Conservation (phyloP, 2,797 vertebrate species). For the Sebastes nivosus region DNA sequence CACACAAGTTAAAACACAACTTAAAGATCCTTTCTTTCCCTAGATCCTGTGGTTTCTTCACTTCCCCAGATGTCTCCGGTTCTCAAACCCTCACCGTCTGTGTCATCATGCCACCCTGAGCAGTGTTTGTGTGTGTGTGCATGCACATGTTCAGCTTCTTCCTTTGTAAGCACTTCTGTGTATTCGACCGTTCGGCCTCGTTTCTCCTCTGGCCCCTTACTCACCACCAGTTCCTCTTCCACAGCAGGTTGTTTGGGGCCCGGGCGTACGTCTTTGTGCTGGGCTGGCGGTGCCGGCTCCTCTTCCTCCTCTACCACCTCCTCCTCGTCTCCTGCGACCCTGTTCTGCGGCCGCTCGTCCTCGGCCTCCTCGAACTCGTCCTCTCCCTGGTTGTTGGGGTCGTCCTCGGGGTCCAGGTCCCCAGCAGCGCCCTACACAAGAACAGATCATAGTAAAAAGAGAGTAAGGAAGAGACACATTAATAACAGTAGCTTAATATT, state of each 20-base stretch:
- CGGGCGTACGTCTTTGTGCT: slow-evolving; percentile 74
- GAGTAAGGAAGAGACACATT: not conserved
- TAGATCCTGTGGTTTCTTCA: not conserved
- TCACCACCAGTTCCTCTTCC: slow-evolving; percentile 92
- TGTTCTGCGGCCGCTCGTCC: slow-evolving; percentile 86
- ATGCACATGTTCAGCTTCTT: too few species aligned
- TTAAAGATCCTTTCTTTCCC: accelerated
- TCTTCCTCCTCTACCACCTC: slow-evolving; percentile 85
- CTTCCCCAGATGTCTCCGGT: too few species aligned
- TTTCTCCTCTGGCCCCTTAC: not conserved
- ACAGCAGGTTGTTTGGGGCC: slow-evolving; percentile 79
- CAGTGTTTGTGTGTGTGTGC: too few species aligned
- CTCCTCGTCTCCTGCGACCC: slow-evolving; percentile 79
- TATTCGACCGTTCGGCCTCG: not conserved
- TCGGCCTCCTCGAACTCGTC: slow-evolving; percentile 98
- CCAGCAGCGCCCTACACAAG: slow-evolving; percentile 80
- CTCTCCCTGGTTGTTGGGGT: slow-evolving; percentile 98
- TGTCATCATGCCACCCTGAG: not conserved
- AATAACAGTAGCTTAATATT: not conserved
- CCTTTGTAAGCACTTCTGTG: not conserved
- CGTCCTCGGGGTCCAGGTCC: slow-evolving; percentile 93
- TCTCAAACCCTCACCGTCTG: not conserved
- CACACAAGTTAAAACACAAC: not conserved
- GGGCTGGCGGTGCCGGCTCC: slow-evolving; percentile 82
- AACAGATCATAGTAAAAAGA: not conserved